Percentiles rank a stretch among this genome's conserved stretches.
Conservation (phyloP, 2,888 invertebrate species). For the Nebria salina region DNA sequence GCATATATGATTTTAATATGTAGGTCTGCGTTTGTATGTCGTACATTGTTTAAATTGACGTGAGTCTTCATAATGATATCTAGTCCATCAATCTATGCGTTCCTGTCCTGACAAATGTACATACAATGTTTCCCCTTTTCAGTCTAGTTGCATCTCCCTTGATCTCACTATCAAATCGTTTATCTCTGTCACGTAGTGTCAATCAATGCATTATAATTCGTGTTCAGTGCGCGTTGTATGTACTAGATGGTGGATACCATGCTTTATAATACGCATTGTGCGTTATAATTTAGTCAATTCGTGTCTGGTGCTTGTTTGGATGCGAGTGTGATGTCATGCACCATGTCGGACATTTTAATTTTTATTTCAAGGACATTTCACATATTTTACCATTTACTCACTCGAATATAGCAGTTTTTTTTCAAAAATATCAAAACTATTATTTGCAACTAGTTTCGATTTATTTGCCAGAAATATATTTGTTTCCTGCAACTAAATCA, state of each 20-base stretch:
- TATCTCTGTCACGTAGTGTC: conserved; percentile 10
- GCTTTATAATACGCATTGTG: not conserved
- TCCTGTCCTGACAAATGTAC: conserved; percentile 12
- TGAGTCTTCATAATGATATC: conserved; percentile 3
- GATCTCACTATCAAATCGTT: not conserved
- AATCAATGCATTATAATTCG: conserved; percentile 14
- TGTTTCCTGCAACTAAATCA: too few relatives aligned
- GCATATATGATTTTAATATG: not conserved
- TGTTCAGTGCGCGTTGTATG: not conserved
- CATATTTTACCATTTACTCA: not conserved
- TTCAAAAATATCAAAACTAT: too few relatives aligned
- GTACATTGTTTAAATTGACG: conserved; percentile 9
- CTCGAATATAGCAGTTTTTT: not conserved
- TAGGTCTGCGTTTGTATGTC: not conserved
- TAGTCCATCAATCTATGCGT: conserved; percentile 13
- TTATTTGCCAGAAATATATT: too few relatives aligned
- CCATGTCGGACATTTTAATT: conserved; percentile 9
- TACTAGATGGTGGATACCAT: not conserved
- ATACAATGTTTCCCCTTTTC: conserved; percentile 3
- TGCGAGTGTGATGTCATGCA: not conserved
- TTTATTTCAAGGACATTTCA: conserved; percentile 16
- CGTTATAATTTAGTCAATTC: not conserved
- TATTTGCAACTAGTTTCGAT: too few relatives aligned
- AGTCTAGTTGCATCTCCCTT: not conserved
- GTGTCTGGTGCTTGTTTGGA: not conserved